phyloP scores from a whole-genome alignment of 2,797 vertebrate genomes.

The Phaenicophaeus curvirostris region DNA sequence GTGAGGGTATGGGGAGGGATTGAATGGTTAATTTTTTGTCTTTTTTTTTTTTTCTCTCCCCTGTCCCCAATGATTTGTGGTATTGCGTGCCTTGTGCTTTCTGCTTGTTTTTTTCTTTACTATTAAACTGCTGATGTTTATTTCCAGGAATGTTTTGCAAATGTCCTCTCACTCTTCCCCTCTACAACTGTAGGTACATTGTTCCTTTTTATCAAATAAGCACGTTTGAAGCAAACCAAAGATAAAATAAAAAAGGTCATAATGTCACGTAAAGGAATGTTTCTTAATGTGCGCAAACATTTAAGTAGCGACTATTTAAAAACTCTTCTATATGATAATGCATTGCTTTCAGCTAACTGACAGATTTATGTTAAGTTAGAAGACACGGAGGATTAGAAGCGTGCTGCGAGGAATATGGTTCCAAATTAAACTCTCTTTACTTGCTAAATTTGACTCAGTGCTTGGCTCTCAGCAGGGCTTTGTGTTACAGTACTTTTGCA shows the following conservation, averaged over 20 bases:
- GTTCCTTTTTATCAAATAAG: constrained; percentile 88
- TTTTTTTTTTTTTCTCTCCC: background rate
- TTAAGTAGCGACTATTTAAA: constrained; percentile 70
- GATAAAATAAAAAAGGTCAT: constrained; percentile 76
- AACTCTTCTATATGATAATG: constrained; percentile 67
- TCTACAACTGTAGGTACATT: constrained; percentile 93
- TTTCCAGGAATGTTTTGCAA: constrained; percentile 91
- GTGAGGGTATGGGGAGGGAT: constrained; percentile 63
- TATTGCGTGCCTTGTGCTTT: constrained; percentile 65
- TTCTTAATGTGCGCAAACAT: constrained; percentile 70
- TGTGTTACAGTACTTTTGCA: constrained; percentile 26
- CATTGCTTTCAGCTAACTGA: constrained; percentile 76
- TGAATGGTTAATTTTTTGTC: constrained; percentile 32
- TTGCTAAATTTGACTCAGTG: constrained; percentile 49
- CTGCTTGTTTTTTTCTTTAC: constrained; percentile 77
- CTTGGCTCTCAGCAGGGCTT: constrained; percentile 63
- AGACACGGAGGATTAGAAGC: constrained; percentile 65
- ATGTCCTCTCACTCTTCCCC: constrained; percentile 87
- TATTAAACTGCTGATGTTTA: constrained; percentile 90
- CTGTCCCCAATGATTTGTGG: constrained; percentile 24
- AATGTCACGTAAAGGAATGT: constrained; percentile 77
- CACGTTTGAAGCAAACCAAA: constrained; percentile 80
- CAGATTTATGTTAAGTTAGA: constrained; percentile 85
- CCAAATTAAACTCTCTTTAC: constrained; percentile 59
- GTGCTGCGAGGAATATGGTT: constrained; percentile 25